phyloP scores from a whole-genome alignment of 2,113 vertebrate species.

The Lepus europaeus region DNA sequence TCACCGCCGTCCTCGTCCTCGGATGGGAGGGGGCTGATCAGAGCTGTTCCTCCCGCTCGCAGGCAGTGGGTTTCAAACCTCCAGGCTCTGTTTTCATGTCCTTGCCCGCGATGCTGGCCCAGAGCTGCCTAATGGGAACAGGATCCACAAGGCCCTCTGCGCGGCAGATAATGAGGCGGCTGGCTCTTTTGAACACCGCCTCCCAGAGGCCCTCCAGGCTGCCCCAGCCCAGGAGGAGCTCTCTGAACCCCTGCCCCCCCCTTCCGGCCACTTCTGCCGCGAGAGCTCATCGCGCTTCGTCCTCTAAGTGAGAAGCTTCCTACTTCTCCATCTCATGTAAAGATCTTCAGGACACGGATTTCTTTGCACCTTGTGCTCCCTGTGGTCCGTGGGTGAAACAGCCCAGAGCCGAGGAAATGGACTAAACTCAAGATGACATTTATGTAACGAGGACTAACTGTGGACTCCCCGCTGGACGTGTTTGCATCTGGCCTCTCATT shows the following conservation, averaged over 20 bases:
- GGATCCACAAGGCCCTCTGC: rapidly evolving
- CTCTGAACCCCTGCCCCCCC: slow-evolving; percentile 41
- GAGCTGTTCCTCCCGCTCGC: not conserved
- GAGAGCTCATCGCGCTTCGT: not conserved
- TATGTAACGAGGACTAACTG: slow-evolving; percentile 65
- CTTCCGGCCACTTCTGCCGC: not conserved
- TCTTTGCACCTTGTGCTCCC: slow-evolving; percentile 46
- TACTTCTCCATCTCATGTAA: not conserved
- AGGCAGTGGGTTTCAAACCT: slow-evolving; percentile 42
- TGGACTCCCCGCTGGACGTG: slow-evolving; percentile 42
- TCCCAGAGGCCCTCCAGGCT: slow-evolving; percentile 68
- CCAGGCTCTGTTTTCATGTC: slow-evolving; percentile 51
- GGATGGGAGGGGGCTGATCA: slow-evolving; percentile 65
- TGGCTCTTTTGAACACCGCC: slow-evolving; percentile 48
- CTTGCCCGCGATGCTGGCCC: rapidly evolving
- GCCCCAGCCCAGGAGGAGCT: not conserved
- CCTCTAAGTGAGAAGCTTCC: slow-evolving; percentile 36
- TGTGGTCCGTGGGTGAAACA: slow-evolving; percentile 44
- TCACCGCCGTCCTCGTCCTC: slow-evolving; percentile 45
- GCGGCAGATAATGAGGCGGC: slow-evolving; percentile 40
- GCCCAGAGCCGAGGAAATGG: slow-evolving; percentile 44
- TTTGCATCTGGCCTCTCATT: slow-evolving; percentile 13
- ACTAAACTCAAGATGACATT: slow-evolving; percentile 65
- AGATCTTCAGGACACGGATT: slow-evolving; percentile 49
- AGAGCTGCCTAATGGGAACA: not conserved